These are phyloP conservation scores for Platorchestia sp. DNA, from an alignment of 1,140 invertebrate genomes.

Conservation along the genomic window DNA sequence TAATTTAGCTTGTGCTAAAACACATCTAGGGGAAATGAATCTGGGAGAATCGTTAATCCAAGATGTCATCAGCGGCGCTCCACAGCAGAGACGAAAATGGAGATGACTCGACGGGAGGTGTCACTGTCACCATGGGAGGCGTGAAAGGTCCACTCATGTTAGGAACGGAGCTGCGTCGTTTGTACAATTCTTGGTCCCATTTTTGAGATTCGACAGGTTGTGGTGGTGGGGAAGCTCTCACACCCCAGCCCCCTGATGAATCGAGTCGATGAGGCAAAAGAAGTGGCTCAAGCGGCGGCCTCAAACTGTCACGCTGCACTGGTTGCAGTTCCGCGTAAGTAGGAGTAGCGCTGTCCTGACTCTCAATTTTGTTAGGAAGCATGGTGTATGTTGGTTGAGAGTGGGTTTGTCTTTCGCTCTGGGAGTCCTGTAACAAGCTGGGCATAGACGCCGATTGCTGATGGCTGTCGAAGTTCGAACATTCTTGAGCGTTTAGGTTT, in stretches of 20 bases:
- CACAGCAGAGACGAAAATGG: slow-evolving; percentile 4
- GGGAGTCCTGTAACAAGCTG: not conserved
- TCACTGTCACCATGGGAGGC: not conserved
- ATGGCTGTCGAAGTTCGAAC: not conserved
- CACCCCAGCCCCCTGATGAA: not conserved
- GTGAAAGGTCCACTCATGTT: slow-evolving; percentile 8
- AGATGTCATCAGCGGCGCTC: slow-evolving; percentile 9
- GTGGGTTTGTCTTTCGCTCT: not conserved
- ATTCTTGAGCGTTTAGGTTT: not conserved
- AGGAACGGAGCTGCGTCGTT: not conserved
- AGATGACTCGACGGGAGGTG: not conserved
- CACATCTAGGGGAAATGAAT: not conserved
- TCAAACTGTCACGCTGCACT: not conserved
- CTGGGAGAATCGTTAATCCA: not conserved
- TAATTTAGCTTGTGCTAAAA: not conserved
- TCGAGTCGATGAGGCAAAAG: not conserved
- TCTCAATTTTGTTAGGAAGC: not conserved
- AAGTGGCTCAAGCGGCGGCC: slow-evolving; percentile 3
- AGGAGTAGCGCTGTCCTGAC: not conserved
- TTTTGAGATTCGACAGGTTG: not conserved
- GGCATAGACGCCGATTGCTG: not conserved
- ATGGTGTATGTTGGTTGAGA: not conserved
- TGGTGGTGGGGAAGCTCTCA: slow-evolving; percentile 12
- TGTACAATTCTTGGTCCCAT: not conserved
- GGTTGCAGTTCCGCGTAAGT: slow-evolving; percentile 44